These are phyloP conservation scores for Agapornis canus DNA, from an alignment of 2,797 vertebrate species.

Conservation along the genomic window DNA sequence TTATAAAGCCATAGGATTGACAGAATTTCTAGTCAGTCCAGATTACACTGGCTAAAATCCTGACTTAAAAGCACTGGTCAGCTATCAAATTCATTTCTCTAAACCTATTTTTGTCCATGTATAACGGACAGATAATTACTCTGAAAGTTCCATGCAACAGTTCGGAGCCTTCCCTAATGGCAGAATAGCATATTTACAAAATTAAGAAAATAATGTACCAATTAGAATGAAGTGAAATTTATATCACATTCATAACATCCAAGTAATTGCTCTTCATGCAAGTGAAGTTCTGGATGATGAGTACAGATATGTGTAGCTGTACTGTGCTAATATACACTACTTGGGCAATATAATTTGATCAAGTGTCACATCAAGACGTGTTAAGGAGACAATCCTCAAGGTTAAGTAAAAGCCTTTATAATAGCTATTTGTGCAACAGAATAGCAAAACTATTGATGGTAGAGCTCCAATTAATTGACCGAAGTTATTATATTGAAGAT, in stretches of 20 bases:
- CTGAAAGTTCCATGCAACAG: neutral
- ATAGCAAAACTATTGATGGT: neutral
- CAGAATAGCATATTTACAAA: neutral
- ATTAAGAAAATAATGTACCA: neutral
- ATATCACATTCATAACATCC: neutral
- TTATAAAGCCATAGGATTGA: neutral
- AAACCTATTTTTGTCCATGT: neutral
- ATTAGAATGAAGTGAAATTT: neutral
- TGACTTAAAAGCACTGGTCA: neutral
- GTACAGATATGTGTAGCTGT: neutral
- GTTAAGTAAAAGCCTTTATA: neutral
- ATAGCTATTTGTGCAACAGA: neutral
- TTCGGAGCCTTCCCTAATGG: neutral
- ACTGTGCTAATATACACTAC: neutral
- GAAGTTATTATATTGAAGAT: neutral
- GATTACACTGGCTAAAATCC: neutral
- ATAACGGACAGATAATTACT: neutral
- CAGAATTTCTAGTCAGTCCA: neutral
- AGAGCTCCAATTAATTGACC: neutral
- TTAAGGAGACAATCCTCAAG: neutral
- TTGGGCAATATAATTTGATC: neutral
- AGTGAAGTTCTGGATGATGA: neutral
- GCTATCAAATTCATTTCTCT: neutral
- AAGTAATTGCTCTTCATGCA: neutral
- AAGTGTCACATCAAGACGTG: neutral